A percentile compares a stretch with the other conserved stretches of the same genome.
phyloP scores from a whole-genome alignment of 2,888 invertebrate species.

The Prenolepis imparis region DNA sequence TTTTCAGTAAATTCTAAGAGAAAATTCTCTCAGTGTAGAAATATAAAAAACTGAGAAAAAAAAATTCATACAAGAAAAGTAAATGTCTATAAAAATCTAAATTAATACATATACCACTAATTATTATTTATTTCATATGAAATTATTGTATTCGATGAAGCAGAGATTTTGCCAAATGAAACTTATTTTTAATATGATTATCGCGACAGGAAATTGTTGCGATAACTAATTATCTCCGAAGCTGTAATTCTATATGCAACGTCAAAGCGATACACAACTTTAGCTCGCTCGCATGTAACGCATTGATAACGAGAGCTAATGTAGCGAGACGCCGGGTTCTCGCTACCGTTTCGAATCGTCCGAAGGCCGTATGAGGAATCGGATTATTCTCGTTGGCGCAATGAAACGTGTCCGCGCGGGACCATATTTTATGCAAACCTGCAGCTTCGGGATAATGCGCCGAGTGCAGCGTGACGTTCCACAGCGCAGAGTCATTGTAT shows the following conservation, averaged over 20 bases:
- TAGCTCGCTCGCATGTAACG: constrained; percentile 69
- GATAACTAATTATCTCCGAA: not conserved
- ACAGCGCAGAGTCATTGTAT: constrained; percentile 57
- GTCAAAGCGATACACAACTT: constrained; percentile 57
- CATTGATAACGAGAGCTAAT: constrained; percentile 75
- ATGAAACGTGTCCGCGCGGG: constrained; percentile 74
- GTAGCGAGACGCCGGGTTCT: constrained; percentile 63
- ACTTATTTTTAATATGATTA: not conserved
- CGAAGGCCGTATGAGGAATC: constrained; percentile 60
- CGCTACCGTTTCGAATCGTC: constrained; percentile 63
- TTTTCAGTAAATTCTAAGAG: too few relatives aligned
- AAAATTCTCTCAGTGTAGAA: too few relatives aligned
- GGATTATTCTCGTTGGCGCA: constrained; percentile 75
- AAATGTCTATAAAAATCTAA: too few relatives aligned
- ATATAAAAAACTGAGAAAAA: too few relatives aligned
- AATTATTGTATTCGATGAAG: not conserved
- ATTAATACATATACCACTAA: too few relatives aligned
- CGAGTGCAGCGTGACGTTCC: constrained; percentile 64
- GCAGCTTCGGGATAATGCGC: constrained; percentile 61
- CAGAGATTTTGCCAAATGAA: not conserved
- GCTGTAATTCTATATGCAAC: constrained; percentile 12
- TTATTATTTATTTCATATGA: not conserved
- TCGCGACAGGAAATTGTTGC: not conserved
- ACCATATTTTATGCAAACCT: constrained; percentile 74
- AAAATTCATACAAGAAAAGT: too few relatives aligned